Conservation (phyloP, 2,888 invertebrate genomes). For the Diarsia brunnea region DNA sequence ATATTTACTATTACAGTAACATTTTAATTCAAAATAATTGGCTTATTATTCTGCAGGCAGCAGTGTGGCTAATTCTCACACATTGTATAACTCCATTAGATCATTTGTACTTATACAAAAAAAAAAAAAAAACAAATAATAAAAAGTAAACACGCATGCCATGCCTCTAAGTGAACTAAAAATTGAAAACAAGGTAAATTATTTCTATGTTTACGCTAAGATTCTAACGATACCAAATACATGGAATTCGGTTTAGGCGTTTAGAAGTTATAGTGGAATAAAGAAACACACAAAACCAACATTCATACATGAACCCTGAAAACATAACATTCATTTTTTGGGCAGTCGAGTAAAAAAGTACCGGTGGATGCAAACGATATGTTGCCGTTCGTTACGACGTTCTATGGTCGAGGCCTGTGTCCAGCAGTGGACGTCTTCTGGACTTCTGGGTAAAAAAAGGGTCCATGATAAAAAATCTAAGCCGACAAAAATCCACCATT, state of each 20-base stretch:
- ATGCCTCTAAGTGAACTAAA: no score
- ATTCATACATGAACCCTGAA: neutral
- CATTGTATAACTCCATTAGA: neutral
- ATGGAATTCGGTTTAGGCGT: neutral
- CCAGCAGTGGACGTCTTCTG: no score
- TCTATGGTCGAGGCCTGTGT: no score
- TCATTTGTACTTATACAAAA: no score
- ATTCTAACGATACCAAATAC: neutral
- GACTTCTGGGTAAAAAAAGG: neutral
- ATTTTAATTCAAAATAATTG: neutral
- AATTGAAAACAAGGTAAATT: no score
- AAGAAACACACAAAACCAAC: neutral
- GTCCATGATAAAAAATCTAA: conserved; percentile 55
- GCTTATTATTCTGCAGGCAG: neutral
- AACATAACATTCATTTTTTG: neutral
- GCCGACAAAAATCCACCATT: conserved; percentile 80
- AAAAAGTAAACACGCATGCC: no score
- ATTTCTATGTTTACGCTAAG: neutral
- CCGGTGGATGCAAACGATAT: no score
- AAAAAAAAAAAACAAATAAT: no score
- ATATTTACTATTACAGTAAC: neutral
- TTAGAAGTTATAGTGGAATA: neutral
- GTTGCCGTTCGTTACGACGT: no score
- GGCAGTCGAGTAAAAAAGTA: neutral
- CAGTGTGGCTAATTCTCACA: neutral